Conservation (phyloP, 2,113 vertebrate genomes). For the Gymnobelideus leadbeateri region DNA sequence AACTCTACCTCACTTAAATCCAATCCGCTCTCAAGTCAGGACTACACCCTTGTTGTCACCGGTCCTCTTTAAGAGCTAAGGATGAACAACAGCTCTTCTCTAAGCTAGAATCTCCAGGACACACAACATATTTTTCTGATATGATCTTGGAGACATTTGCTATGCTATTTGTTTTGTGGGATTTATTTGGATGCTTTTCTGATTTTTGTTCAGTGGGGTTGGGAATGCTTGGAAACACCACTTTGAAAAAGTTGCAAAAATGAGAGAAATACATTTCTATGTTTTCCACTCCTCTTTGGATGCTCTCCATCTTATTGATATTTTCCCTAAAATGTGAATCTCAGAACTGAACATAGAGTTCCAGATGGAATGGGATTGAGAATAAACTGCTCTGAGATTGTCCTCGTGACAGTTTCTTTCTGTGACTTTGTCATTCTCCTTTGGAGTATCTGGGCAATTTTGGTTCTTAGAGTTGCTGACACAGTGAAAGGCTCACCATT, state of each 20-base stretch:
- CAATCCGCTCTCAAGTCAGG: too few relatives aligned
- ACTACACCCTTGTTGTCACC: too few relatives aligned
- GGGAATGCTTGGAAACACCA: not conserved
- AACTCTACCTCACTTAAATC: too few relatives aligned
- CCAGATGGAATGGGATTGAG: not conserved
- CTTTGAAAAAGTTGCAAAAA: not conserved
- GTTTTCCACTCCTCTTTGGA: not conserved
- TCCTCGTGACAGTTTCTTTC: conserved; percentile 43
- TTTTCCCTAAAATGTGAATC: not conserved
- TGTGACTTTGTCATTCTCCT: conserved; percentile 60
- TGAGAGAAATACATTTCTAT: not conserved
- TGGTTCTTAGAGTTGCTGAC: not conserved
- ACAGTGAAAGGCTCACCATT: not conserved
- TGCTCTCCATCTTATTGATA: not conserved
- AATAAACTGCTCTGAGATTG: conserved; percentile 40
- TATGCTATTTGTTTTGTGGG: not conserved
- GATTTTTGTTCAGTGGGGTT: not conserved
- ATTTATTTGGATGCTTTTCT: not conserved
- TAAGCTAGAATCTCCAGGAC: not conserved
- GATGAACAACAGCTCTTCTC: not conserved
- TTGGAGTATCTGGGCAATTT: conserved; percentile 16
- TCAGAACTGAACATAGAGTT: not conserved
- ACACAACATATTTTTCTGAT: not conserved
- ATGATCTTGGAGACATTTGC: not conserved
- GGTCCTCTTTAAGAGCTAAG: too few relatives aligned